These are phyloP conservation scores for Alaudala cheleensis DNA, from an alignment of 2,113 vertebrate species.

Conservation along the genomic window DNA sequence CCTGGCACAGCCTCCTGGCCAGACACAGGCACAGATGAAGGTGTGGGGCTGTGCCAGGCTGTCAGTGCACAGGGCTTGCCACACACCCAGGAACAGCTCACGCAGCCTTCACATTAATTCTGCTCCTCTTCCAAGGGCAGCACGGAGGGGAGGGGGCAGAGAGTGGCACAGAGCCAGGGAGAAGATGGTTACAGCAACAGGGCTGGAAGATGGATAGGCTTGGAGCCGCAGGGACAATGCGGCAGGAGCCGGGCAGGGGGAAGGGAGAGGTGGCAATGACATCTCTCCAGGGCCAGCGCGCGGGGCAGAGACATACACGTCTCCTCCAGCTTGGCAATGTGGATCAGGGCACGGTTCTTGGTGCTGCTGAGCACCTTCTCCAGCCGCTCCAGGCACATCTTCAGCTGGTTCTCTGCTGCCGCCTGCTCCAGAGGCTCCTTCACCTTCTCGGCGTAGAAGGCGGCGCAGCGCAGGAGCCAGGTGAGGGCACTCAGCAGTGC, in stretches of 20 bases:
- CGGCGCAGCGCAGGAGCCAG: conserved; percentile 92
- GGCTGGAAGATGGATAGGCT: conserved; percentile 46
- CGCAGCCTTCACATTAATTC: neutral
- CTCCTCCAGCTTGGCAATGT: conserved; percentile 94
- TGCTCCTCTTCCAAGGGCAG: conserved; percentile 51
- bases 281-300: neutral
- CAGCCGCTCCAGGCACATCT: conserved; percentile 87
- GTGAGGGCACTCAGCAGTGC: conserved; percentile 86
- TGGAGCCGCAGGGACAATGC: conserved; percentile 33
- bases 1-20: neutral
- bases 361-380: conserved; percentile 81
- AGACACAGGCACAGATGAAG: neutral
- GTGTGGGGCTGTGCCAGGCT: neutral
- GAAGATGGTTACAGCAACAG: neutral
- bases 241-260: conserved; percentile 19
- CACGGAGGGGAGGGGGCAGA: conserved; percentile 15
- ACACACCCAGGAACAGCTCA: neutral
- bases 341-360: conserved; percentile 94
- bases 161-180: conserved; percentile 31
- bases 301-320: conserved; percentile 75
- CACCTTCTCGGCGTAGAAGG: conserved; percentile 85
- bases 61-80: neutral
- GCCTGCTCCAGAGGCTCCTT: conserved; percentile 78
- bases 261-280: conserved; percentile 22
- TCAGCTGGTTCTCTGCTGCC: conserved; percentile 81